A percentile compares a stretch with the other conserved stretches of the same genome.
Conservation (phyloP, 2,888 invertebrate genomes). For the Drosophila meridionalis region DNA sequence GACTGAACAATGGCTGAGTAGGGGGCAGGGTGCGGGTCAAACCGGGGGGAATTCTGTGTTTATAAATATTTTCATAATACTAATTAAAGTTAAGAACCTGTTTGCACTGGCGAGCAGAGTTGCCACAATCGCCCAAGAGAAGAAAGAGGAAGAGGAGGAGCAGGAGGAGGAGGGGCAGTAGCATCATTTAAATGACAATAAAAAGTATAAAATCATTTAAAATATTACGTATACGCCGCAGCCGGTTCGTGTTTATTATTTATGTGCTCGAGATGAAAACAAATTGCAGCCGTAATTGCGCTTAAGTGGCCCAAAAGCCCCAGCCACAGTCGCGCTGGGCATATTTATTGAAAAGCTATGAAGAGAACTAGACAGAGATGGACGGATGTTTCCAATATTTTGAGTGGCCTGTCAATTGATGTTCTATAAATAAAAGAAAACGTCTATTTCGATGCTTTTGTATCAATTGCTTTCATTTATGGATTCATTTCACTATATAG, state of each 20-base stretch:
- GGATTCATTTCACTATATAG: constrained; percentile 12
- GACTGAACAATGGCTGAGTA: constrained; percentile 8
- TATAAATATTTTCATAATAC: constrained; percentile 67
- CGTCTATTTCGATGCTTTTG: constrained; percentile 40
- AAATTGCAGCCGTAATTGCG: constrained; percentile 75
- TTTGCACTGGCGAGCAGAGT: constrained; percentile 47
- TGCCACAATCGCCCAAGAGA: constrained; percentile 34
- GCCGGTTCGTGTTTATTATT: constrained; percentile 47
- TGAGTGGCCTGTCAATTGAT: constrained; percentile 68
- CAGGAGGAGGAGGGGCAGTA: not conserved
- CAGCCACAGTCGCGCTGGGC: constrained; percentile 18
- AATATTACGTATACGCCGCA: constrained; percentile 73
- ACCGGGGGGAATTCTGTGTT: constrained; percentile 1
- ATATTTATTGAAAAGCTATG: constrained; percentile 65
- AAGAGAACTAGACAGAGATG: constrained; percentile 5
- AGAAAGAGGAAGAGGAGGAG: too few species aligned
- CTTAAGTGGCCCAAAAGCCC: constrained; percentile 69
- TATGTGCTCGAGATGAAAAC: constrained; percentile 67
- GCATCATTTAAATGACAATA: constrained; percentile 68
- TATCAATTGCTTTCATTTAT: constrained; percentile 64
- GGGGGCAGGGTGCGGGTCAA: not conserved
- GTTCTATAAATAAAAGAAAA: constrained; percentile 70
- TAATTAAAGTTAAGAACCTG: constrained; percentile 68
- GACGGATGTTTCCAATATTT: constrained; percentile 42
- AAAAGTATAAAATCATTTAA: constrained; percentile 71